Evolutionary conservation across 2,113 vertebrate species (phyloP), one percentile per base, ranked within the genome.

Genomic region (Festucalex cinctus): DNA sequence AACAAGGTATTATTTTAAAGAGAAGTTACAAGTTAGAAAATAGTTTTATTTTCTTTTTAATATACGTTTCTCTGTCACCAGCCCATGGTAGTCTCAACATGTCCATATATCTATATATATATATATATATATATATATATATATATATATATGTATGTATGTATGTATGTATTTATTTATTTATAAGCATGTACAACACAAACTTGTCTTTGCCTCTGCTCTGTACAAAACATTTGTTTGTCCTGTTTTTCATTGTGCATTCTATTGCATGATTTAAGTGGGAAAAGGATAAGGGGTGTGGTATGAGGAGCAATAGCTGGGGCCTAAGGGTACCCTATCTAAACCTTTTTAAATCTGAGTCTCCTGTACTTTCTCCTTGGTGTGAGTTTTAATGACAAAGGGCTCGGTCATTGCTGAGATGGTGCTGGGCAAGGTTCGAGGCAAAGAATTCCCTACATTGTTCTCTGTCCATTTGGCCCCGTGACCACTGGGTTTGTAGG

Each of bases 331-430:
- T 48, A 53, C 69, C 46, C 66, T 65, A 62, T 77, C 61, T 58
- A 41, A 46, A 44, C 35, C 58, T 46, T 74, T 46, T 94, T 93
- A 98, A 87, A 98, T 98, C 88, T 98, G 97, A 83, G 97, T 98
- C 89, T 98, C 97, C 93, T 98, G 97, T 80, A 98, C 96, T 85
- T 97, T 98, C 78, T 98, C 96, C 94, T 98, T 98, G 81, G 92
- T 90, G 77, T 98, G 95, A 93, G 95, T 95, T 91, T 96, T 96
- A 89, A 97, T 94, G 81, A 93, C 88, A 75, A 93, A 96, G 85
- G 95, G 95, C 87, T 98, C 95, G 26, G 94, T 89, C 81, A 95
- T 90, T 60, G 88, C 79, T 70, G 90, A 90, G 82, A 94, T 91
- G 82, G 91, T 88, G 80, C 94, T 93, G 80, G 94, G 93, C 78